phyloP scores from a whole-genome alignment of 2,113 vertebrate species.

The Lontra canadensis region DNA sequence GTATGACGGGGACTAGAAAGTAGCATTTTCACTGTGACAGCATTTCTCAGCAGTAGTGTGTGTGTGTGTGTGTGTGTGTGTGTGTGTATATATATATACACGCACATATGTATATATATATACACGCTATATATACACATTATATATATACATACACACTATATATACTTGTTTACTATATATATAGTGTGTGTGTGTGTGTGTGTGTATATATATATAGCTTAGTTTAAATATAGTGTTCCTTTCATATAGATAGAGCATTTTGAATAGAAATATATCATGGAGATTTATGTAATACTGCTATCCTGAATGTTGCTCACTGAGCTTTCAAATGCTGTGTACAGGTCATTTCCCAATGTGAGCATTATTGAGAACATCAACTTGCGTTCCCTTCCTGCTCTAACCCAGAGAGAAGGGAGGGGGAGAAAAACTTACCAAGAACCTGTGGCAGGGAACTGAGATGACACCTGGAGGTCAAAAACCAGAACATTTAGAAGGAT shows the following conservation, averaged over 20 bases:
- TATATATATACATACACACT: not conserved
- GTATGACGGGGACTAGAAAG: not conserved
- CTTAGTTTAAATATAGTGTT: constrained; percentile 45
- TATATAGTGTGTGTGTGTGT: not conserved
- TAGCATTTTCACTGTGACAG: not conserved
- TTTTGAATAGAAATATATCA: constrained; percentile 22
- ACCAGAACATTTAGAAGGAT: not conserved
- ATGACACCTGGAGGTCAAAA: not conserved
- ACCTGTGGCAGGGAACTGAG: not conserved
- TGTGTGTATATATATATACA: not conserved
- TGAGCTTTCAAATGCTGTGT: not conserved
- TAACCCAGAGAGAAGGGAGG: not conserved
- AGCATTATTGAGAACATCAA: not conserved
- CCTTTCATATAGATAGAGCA: constrained; percentile 9
- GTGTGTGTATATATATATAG: not conserved
- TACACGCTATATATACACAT: too few species aligned
- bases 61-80: not conserved
- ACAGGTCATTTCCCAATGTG: not conserved
- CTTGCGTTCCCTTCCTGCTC: not conserved
- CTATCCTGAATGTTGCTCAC: not conserved
- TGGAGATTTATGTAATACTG: constrained; percentile 11
- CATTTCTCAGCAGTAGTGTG: not conserved
- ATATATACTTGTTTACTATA: too few species aligned
- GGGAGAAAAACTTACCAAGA: not conserved
- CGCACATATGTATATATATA: not conserved